Evolutionary conservation across 2,888 invertebrate species (phyloP), one percentile per base, ranked within the genome.

Genomic region (Lypha dubia): DNA sequence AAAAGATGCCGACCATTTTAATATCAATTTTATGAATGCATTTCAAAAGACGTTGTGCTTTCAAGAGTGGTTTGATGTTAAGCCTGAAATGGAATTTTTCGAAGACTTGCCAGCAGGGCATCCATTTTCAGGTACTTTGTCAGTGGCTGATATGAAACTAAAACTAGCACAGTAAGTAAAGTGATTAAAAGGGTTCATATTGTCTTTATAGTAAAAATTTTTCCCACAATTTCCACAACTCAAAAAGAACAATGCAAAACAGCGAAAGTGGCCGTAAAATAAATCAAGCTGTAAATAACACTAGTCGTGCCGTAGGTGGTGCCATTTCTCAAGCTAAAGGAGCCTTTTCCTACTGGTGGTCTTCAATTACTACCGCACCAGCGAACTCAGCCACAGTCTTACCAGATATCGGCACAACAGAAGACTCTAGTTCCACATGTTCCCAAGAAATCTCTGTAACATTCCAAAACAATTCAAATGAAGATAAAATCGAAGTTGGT

Each of bases 61-160:
- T 91, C 95, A 96, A 89, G 94, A 95, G 86, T 99, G 99, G 98
- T 95, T 83, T 87, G 92, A 92, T 53, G 93, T 93, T n/a, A 94
- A 94, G 87, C 94, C 94, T 0, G 94, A 95, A 15, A 93, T 94
- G 67, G 94, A 94, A 77, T 94, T 95, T 41, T 95, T 97, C 87
- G 93, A 96, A 83, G 94, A 93, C 87, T 93, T 95, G n/a, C 94
- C 94, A 80, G 95, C 96, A 4, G 96, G 97, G 15, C 99, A 99
- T 93, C 98, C 98, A 0, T 98, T 97, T 93, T 96, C 98, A 68
- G 99, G 99, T 0, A 98, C 98, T 88, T 93, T 99, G 13, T 98
- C 97, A 17, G 97, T 99, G 22, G 95, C 97, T 68, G 99, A 99
- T 92, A 97, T 99, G 96, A 98, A 97, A 91, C 93, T 98, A 5